Percentiles rank a stretch among this genome's conserved stretches.
Evolutionary conservation across 2,797 vertebrate genomes (phyloP).

Genomic region (Karalla daura): DNA sequence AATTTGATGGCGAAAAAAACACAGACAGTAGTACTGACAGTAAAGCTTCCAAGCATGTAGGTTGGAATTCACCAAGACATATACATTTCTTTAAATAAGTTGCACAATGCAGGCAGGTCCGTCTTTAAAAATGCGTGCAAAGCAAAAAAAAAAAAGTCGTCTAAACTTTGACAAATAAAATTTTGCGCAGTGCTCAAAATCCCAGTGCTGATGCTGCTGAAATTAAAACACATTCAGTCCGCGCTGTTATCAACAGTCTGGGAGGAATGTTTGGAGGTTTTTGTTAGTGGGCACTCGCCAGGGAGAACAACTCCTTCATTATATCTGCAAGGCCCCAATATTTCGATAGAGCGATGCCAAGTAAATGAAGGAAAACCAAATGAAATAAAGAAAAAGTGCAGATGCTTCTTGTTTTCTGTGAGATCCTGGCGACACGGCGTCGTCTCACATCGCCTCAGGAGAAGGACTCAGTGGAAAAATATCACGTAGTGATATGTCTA

Average conservation of each 20-base stretch:
- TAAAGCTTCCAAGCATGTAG: not conserved
- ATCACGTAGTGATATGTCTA: not conserved
- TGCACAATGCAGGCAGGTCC: not conserved
- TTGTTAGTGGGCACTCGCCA: not conserved
- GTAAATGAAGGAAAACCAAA: no score
- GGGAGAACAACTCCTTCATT: not conserved
- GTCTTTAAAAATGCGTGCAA: constrained; percentile 6
- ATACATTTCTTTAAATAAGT: no score
- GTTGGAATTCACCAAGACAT: no score
- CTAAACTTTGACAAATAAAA: constrained; percentile 12
- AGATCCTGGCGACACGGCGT: not conserved
- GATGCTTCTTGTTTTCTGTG: not conserved
- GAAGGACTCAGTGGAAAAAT: not conserved
- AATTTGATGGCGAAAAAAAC: not conserved
- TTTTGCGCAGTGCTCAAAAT: not conserved
- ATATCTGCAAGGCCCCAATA: not conserved
- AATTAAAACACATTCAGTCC: not conserved
- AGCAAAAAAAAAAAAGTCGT: constrained; percentile 17
- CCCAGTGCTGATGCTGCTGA: constrained; percentile 6
- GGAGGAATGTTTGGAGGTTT: not conserved
- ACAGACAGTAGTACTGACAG: not conserved
- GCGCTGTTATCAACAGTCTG: not conserved
- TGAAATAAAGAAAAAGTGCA: not conserved
- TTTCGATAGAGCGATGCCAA: not conserved
- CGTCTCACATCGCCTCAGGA: not conserved